Percentiles rank a stretch among this genome's conserved stretches.
Conservation (phyloP, 2,797 vertebrate genomes). For the Spheniscus humboldti region DNA sequence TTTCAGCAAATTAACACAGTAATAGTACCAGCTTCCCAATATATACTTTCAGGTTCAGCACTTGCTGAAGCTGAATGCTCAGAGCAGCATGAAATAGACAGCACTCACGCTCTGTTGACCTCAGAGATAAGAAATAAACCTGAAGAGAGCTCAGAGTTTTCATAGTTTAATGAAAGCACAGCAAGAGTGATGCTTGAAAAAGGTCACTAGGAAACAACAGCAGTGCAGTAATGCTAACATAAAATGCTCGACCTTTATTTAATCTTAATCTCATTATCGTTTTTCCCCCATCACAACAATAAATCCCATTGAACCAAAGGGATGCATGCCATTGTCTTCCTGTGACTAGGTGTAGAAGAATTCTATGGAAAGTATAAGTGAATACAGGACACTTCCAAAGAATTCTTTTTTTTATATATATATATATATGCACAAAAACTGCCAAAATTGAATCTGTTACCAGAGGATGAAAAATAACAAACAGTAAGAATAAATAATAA, state of each 20-base stretch:
- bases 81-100: not conserved
- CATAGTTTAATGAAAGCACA: not conserved
- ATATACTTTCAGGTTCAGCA: not conserved
- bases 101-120: not conserved
- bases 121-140: not conserved
- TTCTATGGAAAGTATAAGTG: not conserved
- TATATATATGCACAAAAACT: not conserved
- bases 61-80: not conserved
- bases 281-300: not conserved
- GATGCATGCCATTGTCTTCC: not conserved
- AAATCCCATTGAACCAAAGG: not conserved
- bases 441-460: not conserved
- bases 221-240: not conserved
- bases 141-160: not conserved
- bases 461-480: not conserved
- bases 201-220: constrained; percentile 17
- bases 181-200: not conserved
- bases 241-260: constrained; percentile 2
- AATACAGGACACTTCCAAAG: not conserved
- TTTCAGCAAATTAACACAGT: not conserved
- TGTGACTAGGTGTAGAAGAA: not conserved
- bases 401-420: not conserved
- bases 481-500: not conserved
- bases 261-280: not conserved
- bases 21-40: not conserved